Percentiles rank a stretch among this genome's conserved stretches.
phyloP scores from a whole-genome alignment of 2,888 invertebrate species.

The Aelia acuminata region DNA sequence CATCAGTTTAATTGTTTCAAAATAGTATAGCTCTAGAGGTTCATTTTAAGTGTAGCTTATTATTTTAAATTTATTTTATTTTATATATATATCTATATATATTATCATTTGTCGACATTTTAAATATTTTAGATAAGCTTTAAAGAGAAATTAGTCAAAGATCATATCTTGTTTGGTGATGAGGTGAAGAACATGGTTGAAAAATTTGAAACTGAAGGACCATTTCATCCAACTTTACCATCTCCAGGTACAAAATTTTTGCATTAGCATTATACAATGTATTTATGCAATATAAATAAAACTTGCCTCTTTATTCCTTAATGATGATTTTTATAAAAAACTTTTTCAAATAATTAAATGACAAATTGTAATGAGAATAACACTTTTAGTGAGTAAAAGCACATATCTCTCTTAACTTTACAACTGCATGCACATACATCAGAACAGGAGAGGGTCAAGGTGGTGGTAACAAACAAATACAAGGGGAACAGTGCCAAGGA shows the following conservation, averaged over 20 bases:
- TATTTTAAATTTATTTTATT: neutral
- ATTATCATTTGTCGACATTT: neutral
- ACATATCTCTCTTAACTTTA: too few species aligned
- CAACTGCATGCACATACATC: too few species aligned
- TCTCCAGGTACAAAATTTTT: slow-evolving; percentile 66
- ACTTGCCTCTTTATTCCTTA: too few species aligned
- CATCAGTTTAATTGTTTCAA: neutral
- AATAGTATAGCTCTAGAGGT: neutral
- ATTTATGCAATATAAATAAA: too few species aligned
- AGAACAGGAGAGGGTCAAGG: too few species aligned
- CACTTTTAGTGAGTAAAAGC: too few species aligned
- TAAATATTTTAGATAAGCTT: slow-evolving; percentile 74
- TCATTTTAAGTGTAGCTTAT: neutral
- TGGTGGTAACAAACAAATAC: too few species aligned
- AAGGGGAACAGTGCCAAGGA: too few species aligned
- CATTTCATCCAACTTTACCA: slow-evolving; percentile 75
- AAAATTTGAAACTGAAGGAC: slow-evolving; percentile 79
- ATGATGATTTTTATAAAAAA: too few species aligned
- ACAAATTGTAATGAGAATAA: too few species aligned
- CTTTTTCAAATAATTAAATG: too few species aligned
- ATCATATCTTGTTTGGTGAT: slow-evolving; percentile 78
- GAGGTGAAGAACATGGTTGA: slow-evolving; percentile 78
- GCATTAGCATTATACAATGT: neutral
- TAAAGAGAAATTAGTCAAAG: slow-evolving; percentile 78
- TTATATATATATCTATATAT: neutral